phyloP scores from a whole-genome alignment of 2,113 vertebrate species.

The Scomber scombrus region DNA sequence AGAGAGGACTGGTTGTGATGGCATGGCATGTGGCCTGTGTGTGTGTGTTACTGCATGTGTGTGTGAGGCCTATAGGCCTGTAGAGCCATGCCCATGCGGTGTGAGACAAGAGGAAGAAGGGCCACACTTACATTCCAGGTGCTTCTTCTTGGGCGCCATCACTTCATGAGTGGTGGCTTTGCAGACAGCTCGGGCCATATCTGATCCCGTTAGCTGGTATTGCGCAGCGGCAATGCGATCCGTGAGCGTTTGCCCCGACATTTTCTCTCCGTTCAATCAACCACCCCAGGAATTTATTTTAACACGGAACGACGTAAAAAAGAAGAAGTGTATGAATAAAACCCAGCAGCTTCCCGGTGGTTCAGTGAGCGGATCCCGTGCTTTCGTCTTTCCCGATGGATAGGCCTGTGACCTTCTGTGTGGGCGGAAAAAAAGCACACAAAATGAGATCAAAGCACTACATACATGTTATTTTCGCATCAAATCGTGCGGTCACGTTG shows the following conservation, averaged over 20 bases:
- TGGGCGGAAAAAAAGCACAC: constrained; percentile 54
- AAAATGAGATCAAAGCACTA: constrained; percentile 24
- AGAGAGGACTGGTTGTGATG: background rate
- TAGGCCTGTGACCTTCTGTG: constrained; percentile 81
- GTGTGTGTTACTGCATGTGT: background rate
- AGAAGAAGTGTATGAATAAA: background rate
- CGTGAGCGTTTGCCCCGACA: constrained; percentile 98
- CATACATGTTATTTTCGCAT: constrained; percentile 16
- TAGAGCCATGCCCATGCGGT: background rate
- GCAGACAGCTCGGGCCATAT: constrained; percentile 96
- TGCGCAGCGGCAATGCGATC: constrained; percentile 98
- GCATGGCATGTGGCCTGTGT: constrained; percentile 25
- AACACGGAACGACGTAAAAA: constrained; percentile 21
- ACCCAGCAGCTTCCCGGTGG: constrained; percentile 51
- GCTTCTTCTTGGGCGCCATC: constrained; percentile 99
- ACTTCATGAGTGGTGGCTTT: constrained; percentile 99
- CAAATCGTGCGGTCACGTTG: constrained; percentile 52
- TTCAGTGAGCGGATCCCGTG: constrained; percentile 26
- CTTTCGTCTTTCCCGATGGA: constrained; percentile 32
- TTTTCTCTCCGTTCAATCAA: constrained; percentile 85
- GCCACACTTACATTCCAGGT: constrained; percentile 96
- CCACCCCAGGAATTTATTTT: constrained; percentile 62
- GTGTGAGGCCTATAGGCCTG: background rate
- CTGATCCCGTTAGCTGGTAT: constrained; percentile 97
- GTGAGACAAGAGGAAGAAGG: constrained; percentile 7